Percentiles rank a stretch among this genome's conserved stretches.
These are phyloP conservation scores for Aldabrachelys gigantea DNA, from an alignment of 2,113 vertebrate species.

Conservation along the genomic window DNA sequence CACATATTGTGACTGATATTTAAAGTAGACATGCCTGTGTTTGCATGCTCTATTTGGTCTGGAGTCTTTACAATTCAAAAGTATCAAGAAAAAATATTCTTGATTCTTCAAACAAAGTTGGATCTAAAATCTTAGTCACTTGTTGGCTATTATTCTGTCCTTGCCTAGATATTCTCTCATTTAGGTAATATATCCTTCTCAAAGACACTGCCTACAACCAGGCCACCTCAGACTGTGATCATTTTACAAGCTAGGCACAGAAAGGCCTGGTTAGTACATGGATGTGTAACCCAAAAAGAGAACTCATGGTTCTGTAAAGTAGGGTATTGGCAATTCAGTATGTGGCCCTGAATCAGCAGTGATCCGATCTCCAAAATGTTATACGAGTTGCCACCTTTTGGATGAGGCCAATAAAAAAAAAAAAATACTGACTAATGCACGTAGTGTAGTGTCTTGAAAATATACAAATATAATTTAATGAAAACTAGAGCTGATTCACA, in stretches of 20 bases:
- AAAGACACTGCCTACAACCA: background rate
- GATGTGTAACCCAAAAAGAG: constrained; percentile 17
- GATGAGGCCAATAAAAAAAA: background rate
- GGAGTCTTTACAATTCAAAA: background rate
- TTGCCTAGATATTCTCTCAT: background rate
- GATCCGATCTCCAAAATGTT: background rate
- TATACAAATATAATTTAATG: background rate
- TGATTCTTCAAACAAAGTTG: rapidly evolving
- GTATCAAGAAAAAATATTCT: background rate
- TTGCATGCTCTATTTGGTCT: background rate
- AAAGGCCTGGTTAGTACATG: background rate
- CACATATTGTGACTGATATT: background rate
- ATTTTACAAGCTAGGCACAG: background rate
- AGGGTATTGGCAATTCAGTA: background rate
- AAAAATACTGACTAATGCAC: background rate
- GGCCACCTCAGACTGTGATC: constrained; percentile 16
- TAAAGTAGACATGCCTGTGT: background rate
- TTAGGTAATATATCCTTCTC: background rate
- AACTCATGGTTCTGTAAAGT: constrained; percentile 5
- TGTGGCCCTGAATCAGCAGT: background rate
- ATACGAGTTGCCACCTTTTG: background rate
- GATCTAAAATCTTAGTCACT: background rate
- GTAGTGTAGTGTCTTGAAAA: background rate
- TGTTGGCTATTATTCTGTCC: background rate
- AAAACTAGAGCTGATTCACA: background rate